Evolutionary conservation across 1,140 invertebrate species (phyloP).

Genomic region (Ostrea edulis): DNA sequence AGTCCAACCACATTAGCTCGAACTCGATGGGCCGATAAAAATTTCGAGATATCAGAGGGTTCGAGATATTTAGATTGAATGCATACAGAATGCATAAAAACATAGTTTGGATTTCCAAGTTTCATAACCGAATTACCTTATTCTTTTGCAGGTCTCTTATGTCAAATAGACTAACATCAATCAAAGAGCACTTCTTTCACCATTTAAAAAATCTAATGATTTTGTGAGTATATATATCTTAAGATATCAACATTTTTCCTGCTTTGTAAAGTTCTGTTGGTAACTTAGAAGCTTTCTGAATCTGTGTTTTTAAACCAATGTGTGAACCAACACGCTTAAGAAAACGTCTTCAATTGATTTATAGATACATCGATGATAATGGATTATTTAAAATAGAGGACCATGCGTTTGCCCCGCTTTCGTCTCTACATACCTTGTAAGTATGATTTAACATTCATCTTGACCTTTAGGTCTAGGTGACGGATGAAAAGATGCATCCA

Average conservation of each 20-base stretch:
- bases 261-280: background rate
- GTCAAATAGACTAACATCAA: background rate
- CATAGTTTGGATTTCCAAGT: too few species aligned
- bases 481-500: too few species aligned
- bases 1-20: too few species aligned
- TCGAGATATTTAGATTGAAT: too few species aligned
- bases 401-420: background rate
- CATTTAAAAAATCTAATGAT: background rate
- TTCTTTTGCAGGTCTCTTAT: background rate
- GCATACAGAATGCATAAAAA: too few species aligned
- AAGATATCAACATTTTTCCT: background rate
- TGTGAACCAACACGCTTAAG: background rate
- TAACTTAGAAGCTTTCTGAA: background rate
- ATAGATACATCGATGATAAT: background rate
- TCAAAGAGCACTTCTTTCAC: background rate
- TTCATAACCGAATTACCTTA: background rate
- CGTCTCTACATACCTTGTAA: constrained; percentile 15
- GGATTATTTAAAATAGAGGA: background rate
- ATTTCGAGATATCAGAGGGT: too few species aligned
- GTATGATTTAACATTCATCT: background rate
- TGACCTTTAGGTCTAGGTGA: too few species aligned
- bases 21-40: too few species aligned
- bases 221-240: background rate
- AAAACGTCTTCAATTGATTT: background rate
- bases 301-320: background rate